These are phyloP conservation scores for Poecilia picta DNA, from an alignment of 2,797 vertebrate genomes.

Conservation along the genomic window DNA sequence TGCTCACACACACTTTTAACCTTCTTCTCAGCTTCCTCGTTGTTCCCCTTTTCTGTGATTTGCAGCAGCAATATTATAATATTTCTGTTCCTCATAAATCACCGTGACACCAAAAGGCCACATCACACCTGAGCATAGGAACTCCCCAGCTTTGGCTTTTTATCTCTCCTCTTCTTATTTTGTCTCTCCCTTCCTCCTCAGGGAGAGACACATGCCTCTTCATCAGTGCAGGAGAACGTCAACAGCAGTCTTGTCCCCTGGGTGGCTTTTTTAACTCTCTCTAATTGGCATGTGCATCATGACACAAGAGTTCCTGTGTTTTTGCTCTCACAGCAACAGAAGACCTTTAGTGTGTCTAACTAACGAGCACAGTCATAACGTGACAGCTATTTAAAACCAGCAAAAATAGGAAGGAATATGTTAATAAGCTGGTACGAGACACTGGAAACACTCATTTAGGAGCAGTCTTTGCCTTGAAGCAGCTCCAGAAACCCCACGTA, in stretches of 20 bases:
- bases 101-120: slow-evolving; percentile 72
- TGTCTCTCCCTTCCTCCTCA: slow-evolving; percentile 27
- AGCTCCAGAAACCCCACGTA: slow-evolving; percentile 35
- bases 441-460: slow-evolving; percentile 29
- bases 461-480: slow-evolving; percentile 35
- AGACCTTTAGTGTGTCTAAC: slow-evolving; percentile 57
- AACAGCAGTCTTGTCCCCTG: slow-evolving; percentile 60
- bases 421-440: slow-evolving; percentile 14
- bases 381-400: slow-evolving; percentile 51
- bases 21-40: slow-evolving; percentile 8
- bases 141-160: slow-evolving; percentile 55
- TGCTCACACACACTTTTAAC: slow-evolving; percentile 22
- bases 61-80: slow-evolving; percentile 71
- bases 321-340: slow-evolving; percentile 46
- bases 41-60: slow-evolving; percentile 49
- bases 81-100: slow-evolving; percentile 77
- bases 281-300: slow-evolving; percentile 71
- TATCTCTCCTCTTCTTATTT: slow-evolving; percentile 40
- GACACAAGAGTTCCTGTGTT: slow-evolving; percentile 47
- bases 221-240: slow-evolving; percentile 58
- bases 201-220: slow-evolving; percentile 59
- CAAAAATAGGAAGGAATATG: slow-evolving; percentile 15
- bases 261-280: slow-evolving; percentile 66
- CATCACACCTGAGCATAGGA: slow-evolving; percentile 72
- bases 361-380: slow-evolving; percentile 39